phyloP scores from a whole-genome alignment of 2,888 invertebrate genomes.

The Coleophora deauratella region DNA sequence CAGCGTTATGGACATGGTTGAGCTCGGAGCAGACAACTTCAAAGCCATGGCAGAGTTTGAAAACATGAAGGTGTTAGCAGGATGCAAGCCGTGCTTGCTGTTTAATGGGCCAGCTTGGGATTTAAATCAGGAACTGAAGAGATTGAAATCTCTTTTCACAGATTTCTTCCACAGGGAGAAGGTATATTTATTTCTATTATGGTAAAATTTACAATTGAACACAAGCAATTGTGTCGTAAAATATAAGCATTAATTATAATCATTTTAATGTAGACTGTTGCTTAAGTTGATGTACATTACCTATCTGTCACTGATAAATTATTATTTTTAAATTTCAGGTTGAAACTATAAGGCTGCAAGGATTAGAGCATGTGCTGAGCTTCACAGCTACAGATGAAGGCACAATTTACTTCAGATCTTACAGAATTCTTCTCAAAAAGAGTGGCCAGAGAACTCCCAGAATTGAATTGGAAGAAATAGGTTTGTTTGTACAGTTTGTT shows the following conservation, averaged over 20 bases:
- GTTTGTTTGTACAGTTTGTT: slow-evolving; percentile 34
- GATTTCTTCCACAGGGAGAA: slow-evolving; percentile 94
- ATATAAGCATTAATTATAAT: too few species aligned
- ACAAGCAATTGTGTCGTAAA: too few species aligned
- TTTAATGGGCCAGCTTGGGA: slow-evolving; percentile 96
- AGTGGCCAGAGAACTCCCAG: slow-evolving; percentile 91
- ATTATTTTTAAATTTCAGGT: slow-evolving; percentile 54
- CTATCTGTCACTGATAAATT: too few species aligned
- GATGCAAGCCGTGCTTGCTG: slow-evolving; percentile 91
- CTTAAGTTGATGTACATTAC: too few species aligned
- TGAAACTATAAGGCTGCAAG: slow-evolving; percentile 89
- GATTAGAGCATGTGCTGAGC: slow-evolving; percentile 93
- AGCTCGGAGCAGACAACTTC: slow-evolving; percentile 91
- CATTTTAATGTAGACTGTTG: too few species aligned
- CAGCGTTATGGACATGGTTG: slow-evolving; percentile 95
- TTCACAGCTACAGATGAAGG: slow-evolving; percentile 89
- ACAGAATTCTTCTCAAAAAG: slow-evolving; percentile 89
- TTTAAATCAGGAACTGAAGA: slow-evolving; percentile 82
- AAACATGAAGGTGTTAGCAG: slow-evolving; percentile 83
- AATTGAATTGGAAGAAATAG: slow-evolving; percentile 94
- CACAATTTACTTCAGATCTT: slow-evolving; percentile 84
- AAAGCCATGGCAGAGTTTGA: slow-evolving; percentile 86
- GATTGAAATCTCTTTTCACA: slow-evolving; percentile 89
- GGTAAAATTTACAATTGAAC: too few species aligned
- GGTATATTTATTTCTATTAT: slow-evolving; percentile 26